Conservation (phyloP, 2,113 vertebrate species). For the Phocoena phocoena region DNA sequence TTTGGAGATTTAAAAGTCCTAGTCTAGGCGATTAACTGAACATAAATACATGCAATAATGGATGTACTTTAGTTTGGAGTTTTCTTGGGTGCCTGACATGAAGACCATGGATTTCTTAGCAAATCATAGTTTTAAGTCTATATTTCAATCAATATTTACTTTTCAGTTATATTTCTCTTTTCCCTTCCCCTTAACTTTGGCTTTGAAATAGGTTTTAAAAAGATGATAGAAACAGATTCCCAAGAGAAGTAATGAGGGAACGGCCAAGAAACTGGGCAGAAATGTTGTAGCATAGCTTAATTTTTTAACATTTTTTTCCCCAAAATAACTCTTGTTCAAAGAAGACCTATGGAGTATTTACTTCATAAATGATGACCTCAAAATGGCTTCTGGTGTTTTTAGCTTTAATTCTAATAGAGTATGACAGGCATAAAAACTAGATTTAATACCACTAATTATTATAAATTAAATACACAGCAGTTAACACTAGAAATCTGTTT, state of each 20-base stretch:
- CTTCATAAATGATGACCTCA: background rate
- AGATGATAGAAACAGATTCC: slow-evolving; percentile 11
- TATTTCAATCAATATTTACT: background rate
- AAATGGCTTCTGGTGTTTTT: background rate
- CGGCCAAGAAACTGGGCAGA: background rate
- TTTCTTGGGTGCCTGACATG: background rate
- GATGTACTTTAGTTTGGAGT: background rate
- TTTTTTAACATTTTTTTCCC: background rate
- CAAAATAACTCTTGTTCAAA: background rate
- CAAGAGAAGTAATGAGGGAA: background rate
- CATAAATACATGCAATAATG: background rate
- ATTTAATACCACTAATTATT: slow-evolving; percentile 54
- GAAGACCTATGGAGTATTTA: background rate
- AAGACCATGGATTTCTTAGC: background rate
- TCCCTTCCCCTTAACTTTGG: slow-evolving; percentile 2
- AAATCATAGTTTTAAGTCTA: background rate
- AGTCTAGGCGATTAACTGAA: background rate
- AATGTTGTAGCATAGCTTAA: background rate
- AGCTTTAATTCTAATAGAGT: slow-evolving; percentile 11
- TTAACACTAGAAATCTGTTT: slow-evolving; percentile 52
- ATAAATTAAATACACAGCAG: slow-evolving; percentile 42
- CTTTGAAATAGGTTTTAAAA: slow-evolving; percentile 40
- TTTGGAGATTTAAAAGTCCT: background rate
- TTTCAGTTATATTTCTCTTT: slow-evolving; percentile 19
- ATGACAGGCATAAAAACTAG: slow-evolving; percentile 12